phyloP scores from a whole-genome alignment of 2,888 invertebrate genomes.

The Noctua janthe region DNA sequence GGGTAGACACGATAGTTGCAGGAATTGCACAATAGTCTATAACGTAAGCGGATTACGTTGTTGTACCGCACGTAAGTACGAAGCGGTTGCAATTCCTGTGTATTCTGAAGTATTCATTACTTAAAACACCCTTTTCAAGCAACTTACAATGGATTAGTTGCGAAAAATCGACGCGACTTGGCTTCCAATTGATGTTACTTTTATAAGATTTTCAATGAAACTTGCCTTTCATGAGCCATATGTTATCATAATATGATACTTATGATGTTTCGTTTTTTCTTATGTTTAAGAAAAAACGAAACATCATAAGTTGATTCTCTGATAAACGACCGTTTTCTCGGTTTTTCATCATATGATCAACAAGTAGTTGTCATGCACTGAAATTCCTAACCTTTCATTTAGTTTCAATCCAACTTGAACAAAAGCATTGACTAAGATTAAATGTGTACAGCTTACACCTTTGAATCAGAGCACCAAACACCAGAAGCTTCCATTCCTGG shows the following conservation, averaged over 20 bases:
- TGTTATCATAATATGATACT: too few relatives aligned
- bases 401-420: background rate
- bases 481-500: background rate
- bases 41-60: background rate
- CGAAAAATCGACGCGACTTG: background rate
- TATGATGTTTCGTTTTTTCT: too few relatives aligned
- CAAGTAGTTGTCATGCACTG: background rate
- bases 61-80: background rate
- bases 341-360: background rate
- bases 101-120: slow-evolving; percentile 6
- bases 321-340: background rate
- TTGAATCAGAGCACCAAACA: background rate
- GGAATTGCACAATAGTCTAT: slow-evolving; percentile 1
- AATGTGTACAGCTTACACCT: background rate
- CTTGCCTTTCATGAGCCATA: background rate
- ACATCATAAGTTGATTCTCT: background rate
- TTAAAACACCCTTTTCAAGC: background rate
- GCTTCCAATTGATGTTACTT: background rate
- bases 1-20: background rate
- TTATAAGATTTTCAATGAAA: background rate
- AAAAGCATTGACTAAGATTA: background rate
- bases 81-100: slow-evolving; percentile 1
- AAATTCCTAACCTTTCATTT: background rate
- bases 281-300: too few relatives aligned
- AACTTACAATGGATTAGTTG: background rate